Base-by-base conservation (phyloP, 2,888 invertebrate genomes). In the Cartodere bifasciata region DNA sequence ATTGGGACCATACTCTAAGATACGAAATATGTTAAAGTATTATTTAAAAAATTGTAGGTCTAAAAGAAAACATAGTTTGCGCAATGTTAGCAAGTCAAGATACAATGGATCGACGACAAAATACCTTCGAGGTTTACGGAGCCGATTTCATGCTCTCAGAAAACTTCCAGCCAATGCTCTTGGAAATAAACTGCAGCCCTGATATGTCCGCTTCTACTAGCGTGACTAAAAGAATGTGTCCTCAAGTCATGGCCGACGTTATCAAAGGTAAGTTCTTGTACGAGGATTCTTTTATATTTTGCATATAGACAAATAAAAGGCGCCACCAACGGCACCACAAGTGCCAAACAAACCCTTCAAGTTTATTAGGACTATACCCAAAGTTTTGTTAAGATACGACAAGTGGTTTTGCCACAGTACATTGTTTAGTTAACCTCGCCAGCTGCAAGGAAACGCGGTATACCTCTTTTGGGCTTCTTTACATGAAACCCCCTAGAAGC, bases 121-220 rank as follows among this genome's bases (percentile, higher is more conserved):
- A 87, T 45, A 87, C 88, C 30, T 94, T 90, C 61, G 91, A 92
- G 59, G 60, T 94, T 13, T 94, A 90, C 47, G 94, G 94, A 10
- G 92, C 92, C 1, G 94, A 94, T 60, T 94, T 94, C 52, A 88
- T 94, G 83, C 63, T 94, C 34, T 81, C 84, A 25, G 83, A 88
- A 34, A 81, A 84, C 48, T 82, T 79, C 46, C 75, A 76, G 16
- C 90, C 91, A 0, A 92, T 91, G 90, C 67, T 94, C 2, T 82
- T 94, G 42, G 94, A 94, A 61, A 90, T 94, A 42, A 94, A 94
- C 57, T 86, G 87, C 5, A 86, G 88, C 59, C 92, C 94, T 0
- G 85, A 90, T 61, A 71, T 94, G 65, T 83, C 86, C 9, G 75
- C 82, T n/a, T 85, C 85, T 1, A 91, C 91, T 0, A 83, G 80